Conservation (phyloP, 2,888 invertebrate species). For the Tipula confusa region DNA sequence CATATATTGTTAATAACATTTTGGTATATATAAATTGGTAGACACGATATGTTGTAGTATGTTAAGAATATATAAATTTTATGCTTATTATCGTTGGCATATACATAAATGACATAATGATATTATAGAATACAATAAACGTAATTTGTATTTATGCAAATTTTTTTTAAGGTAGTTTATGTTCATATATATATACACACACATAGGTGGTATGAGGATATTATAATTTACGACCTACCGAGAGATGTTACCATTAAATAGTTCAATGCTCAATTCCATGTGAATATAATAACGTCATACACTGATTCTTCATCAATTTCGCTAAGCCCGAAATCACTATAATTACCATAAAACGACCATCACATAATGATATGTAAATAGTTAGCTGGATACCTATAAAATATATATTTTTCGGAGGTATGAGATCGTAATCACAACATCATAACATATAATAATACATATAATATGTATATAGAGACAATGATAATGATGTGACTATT, state of each 20-base stretch:
- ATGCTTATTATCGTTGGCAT: constrained; percentile 6
- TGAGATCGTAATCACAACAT: constrained; percentile 12
- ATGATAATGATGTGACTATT: constrained; percentile 13
- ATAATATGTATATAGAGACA: constrained; percentile 16
- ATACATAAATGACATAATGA: constrained; percentile 25
- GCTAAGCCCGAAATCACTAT: background rate
- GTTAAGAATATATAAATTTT: constrained; percentile 4
- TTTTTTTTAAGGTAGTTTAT: background rate
- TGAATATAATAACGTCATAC: background rate
- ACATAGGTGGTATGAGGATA: constrained; percentile 3
- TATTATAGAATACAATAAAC: constrained; percentile 3
- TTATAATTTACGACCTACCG: constrained; percentile 3
- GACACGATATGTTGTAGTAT: constrained; percentile 6
- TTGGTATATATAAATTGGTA: background rate
- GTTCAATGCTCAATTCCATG: background rate
- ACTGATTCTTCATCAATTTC: background rate
- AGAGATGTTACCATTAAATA: constrained; percentile 1
- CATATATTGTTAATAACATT: background rate
- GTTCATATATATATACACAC: background rate
- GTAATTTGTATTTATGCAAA: constrained; percentile 12
- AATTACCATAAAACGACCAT: background rate
- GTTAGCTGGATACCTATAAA: background rate
- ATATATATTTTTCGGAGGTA: background rate
- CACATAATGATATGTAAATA: constrained; percentile 3
- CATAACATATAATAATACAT: background rate